These are phyloP conservation scores for Todiramphus saurophagus DNA, from an alignment of 2,113 vertebrate species.

Conservation along the genomic window DNA sequence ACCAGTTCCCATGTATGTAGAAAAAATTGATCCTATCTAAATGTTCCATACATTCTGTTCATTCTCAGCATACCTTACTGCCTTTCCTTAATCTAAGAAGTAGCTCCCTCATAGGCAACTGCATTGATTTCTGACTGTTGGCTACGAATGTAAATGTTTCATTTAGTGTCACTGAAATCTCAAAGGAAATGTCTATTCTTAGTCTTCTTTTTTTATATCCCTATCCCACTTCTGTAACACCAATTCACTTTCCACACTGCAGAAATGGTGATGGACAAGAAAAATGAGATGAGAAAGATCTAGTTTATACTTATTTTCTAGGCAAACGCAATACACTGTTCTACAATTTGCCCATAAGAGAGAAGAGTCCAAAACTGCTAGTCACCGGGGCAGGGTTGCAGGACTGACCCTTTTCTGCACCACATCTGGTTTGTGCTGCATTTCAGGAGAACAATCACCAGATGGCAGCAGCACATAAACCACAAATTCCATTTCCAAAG, in stretches of 20 bases:
- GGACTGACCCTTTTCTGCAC: too few species aligned
- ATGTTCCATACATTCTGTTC: not conserved
- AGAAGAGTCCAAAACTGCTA: not conserved
- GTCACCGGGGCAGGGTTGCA: not conserved
- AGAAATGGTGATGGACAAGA: not conserved
- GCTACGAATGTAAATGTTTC: not conserved
- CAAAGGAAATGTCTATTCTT: not conserved
- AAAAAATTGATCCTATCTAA: not conserved
- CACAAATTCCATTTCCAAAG: not conserved
- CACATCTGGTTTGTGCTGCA: not conserved
- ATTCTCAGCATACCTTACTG: not conserved
- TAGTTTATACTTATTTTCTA: not conserved
- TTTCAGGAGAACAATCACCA: conserved; percentile 19
- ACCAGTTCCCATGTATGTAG: not conserved
- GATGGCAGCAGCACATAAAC: conserved; percentile 74
- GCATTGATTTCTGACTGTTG: not conserved
- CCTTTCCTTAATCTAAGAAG: not conserved
- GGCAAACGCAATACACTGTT: not conserved
- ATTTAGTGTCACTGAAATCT: not conserved
- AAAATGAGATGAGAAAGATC: not conserved
- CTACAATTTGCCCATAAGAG: accelerated
- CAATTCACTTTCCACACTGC: not conserved
- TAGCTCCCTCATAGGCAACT: not conserved
- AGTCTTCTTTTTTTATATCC: not conserved
- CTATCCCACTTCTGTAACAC: not conserved